Evolutionary conservation across 1,140 invertebrate genomes (phyloP).

Genomic region (Condylostylus longicornis): DNA sequence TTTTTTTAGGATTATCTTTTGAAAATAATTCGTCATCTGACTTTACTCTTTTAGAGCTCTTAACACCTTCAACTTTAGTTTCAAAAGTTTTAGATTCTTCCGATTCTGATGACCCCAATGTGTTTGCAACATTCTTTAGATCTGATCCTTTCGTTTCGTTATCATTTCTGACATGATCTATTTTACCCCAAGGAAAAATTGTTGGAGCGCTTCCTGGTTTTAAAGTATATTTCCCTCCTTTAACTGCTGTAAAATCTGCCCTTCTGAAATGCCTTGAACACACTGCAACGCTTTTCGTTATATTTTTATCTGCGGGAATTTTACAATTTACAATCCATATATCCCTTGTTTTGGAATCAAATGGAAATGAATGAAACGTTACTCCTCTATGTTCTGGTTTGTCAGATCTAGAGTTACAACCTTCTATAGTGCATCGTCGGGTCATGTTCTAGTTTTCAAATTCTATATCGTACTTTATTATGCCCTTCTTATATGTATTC

Average conservation of each 20-base stretch:
- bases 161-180: slow-evolving; percentile 18
- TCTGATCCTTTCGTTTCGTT: too few relatives aligned
- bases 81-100: too few relatives aligned
- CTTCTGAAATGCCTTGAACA: slow-evolving; percentile 47
- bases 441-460: too few relatives aligned
- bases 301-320: slow-evolving; percentile 34
- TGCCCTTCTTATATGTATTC: too few relatives aligned
- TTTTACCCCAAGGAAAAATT: slow-evolving; percentile 32
- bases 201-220: slow-evolving; percentile 34
- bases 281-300: slow-evolving; percentile 39
- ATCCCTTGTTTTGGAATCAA: slow-evolving; percentile 29
- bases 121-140: too few relatives aligned
- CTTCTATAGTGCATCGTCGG: slow-evolving; percentile 28
- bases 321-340: slow-evolving; percentile 37
- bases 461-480: too few relatives aligned
- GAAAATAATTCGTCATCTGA: too few relatives aligned
- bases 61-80: too few relatives aligned
- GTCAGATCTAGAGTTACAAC: slow-evolving; percentile 27
- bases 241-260: slow-evolving; percentile 44
- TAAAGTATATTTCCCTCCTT: slow-evolving; percentile 41
- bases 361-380: slow-evolving; percentile 40
- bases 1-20: too few relatives aligned
- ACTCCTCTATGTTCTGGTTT: slow-evolving; percentile 34
- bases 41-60: too few relatives aligned
- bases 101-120: too few relatives aligned